Percentiles rank a stretch among this genome's conserved stretches.
These are phyloP conservation scores for Columbina picui DNA, from an alignment of 2,113 vertebrate species.

Conservation along the genomic window DNA sequence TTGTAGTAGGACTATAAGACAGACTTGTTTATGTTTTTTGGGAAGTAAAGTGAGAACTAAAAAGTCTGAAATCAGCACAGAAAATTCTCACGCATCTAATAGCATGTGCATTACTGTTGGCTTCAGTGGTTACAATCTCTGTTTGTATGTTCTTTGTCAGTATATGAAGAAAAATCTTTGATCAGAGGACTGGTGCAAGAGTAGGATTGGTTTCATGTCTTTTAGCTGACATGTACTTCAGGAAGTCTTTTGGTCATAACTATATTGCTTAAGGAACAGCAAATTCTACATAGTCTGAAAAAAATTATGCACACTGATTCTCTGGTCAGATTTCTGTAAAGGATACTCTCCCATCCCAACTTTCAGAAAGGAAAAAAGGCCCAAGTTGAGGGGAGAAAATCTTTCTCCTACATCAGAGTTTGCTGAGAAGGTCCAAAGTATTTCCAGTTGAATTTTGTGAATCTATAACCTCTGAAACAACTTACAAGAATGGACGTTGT, in stretches of 20 bases:
- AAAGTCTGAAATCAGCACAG: neutral
- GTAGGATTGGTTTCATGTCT: neutral
- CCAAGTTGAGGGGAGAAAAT: fast-evolving
- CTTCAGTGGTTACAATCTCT: neutral
- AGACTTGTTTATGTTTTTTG: neutral
- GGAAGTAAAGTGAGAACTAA: neutral
- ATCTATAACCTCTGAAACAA: neutral
- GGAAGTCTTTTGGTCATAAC: neutral
- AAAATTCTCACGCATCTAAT: neutral
- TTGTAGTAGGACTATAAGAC: neutral
- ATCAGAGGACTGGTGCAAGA: fast-evolving
- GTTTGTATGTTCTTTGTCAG: too few species aligned
- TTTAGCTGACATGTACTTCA: neutral
- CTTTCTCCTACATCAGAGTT: neutral
- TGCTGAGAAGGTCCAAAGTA: neutral
- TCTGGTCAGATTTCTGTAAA: neutral
- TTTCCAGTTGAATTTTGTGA: neutral
- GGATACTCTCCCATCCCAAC: neutral
- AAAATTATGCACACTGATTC: fast-evolving
- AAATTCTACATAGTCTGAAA: neutral
- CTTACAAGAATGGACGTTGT: neutral
- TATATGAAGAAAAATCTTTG: neutral
- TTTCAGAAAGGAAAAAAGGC: neutral
- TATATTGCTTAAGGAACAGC: neutral
- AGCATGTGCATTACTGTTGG: fast-evolving